A percentile compares a stretch with the other conserved stretches of the same genome.
Conservation (phyloP, 2,113 vertebrate species). For the Silurus meridionalis region DNA sequence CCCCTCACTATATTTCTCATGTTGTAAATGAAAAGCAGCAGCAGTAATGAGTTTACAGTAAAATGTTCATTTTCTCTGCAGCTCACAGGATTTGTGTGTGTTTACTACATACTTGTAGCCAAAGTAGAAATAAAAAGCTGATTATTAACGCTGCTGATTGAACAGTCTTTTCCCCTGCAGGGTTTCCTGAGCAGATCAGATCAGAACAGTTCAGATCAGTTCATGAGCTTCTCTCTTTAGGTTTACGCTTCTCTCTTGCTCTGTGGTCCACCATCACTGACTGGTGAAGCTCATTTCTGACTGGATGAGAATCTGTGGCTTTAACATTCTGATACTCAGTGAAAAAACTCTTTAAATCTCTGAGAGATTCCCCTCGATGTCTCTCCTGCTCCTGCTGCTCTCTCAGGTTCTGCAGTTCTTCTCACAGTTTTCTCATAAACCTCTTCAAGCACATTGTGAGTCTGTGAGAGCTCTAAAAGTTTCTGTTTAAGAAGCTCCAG, state of each 20-base stretch:
- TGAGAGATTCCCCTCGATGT: not conserved
- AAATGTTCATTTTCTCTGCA: too few species aligned
- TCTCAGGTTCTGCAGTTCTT: not conserved
- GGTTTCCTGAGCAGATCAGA: not conserved
- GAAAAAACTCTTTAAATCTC: slow-evolving; percentile 7
- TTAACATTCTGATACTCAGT: not conserved
- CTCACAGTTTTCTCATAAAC: slow-evolving; percentile 8
- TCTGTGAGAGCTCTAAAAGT: not conserved
- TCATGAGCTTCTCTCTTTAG: not conserved
- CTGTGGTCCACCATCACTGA: not conserved
- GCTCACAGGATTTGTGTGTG: too few species aligned
- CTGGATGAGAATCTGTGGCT: not conserved
- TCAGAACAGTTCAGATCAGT: not conserved
- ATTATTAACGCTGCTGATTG: too few species aligned
- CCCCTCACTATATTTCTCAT: not conserved
- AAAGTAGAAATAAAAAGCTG: too few species aligned
- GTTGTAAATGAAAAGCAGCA: not conserved
- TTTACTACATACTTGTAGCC: too few species aligned
- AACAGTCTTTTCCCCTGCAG: not conserved
- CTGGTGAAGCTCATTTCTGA: not conserved
- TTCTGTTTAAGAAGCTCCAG: not conserved
- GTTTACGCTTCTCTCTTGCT: not conserved
- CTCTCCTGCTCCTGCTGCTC: not conserved
- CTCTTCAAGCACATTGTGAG: not conserved
- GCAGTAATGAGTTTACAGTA: not conserved